A percentile compares a stretch with the other conserved stretches of the same genome.
Evolutionary conservation across 2,888 invertebrate genomes (phyloP).

Genomic region (Cancer borealis): DNA sequence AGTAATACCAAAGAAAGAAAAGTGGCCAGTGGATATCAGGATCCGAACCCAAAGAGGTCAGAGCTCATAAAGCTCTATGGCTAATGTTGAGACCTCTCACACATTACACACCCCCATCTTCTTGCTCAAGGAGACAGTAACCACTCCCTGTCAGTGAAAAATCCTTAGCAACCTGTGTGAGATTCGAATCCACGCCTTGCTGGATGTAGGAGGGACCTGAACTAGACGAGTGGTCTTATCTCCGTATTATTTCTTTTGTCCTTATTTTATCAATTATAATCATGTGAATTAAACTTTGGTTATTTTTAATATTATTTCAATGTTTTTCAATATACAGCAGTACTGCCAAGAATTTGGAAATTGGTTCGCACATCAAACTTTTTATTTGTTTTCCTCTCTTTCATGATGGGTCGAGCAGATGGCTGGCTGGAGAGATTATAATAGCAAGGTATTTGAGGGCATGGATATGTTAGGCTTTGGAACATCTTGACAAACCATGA

Average conservation of each 20-base stretch:
- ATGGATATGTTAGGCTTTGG: neutral
- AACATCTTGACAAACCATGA: neutral
- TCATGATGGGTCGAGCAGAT: slow-evolving; percentile 56
- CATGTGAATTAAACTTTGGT: neutral
- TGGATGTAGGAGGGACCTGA: too few relatives aligned
- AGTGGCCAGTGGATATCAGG: too few relatives aligned
- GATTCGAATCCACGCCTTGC: too few relatives aligned
- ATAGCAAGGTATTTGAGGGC: slow-evolving; percentile 68
- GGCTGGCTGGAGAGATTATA: slow-evolving; percentile 72
- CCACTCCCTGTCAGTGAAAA: too few relatives aligned
- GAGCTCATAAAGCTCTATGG: too few relatives aligned
- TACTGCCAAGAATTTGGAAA: neutral
- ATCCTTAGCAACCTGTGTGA: too few relatives aligned
- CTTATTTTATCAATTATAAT: neutral
- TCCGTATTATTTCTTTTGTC: neutral
- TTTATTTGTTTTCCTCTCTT: neutral
- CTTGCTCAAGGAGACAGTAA: too few relatives aligned
- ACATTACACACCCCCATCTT: too few relatives aligned
- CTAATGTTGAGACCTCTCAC: too few relatives aligned
- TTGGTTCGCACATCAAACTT: neutral
- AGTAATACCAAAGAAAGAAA: too few relatives aligned
- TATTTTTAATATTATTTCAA: neutral
- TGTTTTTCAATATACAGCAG: neutral
- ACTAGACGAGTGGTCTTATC: too few relatives aligned
- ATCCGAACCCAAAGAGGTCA: too few relatives aligned